Base-by-base conservation (phyloP, 2,888 invertebrate species). In the Keiferia lycopersicella region DNA sequence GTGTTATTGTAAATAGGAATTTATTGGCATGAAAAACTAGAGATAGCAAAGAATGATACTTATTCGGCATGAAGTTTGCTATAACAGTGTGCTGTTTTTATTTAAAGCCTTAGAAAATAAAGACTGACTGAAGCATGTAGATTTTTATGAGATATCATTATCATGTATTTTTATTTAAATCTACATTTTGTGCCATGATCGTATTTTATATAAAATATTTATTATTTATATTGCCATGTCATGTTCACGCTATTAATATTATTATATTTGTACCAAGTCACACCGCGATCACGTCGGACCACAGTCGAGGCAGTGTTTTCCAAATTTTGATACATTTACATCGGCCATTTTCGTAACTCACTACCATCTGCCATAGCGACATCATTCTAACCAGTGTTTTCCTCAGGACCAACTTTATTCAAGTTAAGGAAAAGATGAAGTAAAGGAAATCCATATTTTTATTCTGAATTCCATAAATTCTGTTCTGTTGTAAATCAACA, bases 111-210 rank as follows among this genome's bases (percentile, higher is more conserved):
- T 66, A 66, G 41, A n/a, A 45, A 56, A 64, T 67, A 71, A 67
- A 70, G 84, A 84, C 87, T 87, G 87, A 87, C 87, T 85, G 84
- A 83, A 84, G 87, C 88, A 87, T 87, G 82, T 76, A 75, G 71
- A 73, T 66, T 73, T 75, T 64, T 61, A 63, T 34, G 53, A 18
- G 30, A 41, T 59, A 38, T 41, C 61, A 61, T 61, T 22, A 30
- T 48, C 60, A 62, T 63, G 60, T 61, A 62, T 60, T 61, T 64
- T 60, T 34, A 62, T 51, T n/a, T n/a, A 30, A 61, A 30, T 30
- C 16, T 61, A 61, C 38, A 62, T 59, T 58, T 58, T 63, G 53
- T 34, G 60, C 60, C 60, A 61, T 57, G 38, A 38, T 18, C 30
- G 11, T 11, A 8, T 45, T 45, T 64, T 57, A 20, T 51, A 34